Evolutionary conservation across 2,888 invertebrate genomes (phyloP), one percentile per base, ranked within the genome.

Genomic region (Hydriomena furcata): DNA sequence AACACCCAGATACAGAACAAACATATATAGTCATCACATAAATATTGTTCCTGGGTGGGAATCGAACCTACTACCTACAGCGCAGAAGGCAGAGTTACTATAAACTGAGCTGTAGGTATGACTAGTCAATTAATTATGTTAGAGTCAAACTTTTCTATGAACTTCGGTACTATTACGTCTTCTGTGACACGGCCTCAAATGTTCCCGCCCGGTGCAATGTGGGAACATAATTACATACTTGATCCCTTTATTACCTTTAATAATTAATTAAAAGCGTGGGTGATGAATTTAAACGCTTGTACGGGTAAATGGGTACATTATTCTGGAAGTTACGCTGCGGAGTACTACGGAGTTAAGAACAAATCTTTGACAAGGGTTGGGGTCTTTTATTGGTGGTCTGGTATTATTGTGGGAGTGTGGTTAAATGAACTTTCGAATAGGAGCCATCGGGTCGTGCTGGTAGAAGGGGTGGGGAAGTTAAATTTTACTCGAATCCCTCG

Each of bases 141-240:
- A n/a, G n/a, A 45, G 23, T 31, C n/a, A 27, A 34, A 34, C 17
- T 20, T 12, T 5, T 24, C 5, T 17, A 6, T n/a, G 5, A 1
- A 5, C 6, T 21, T 12, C 8, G n/a, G 2, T 34, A 10, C 17
- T 43, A 13, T 44, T 21, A 34, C 37, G 7, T 45, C 25, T 35
- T 24, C 30, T 36, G 30, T 25, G 20, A 45, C 32, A 50, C 37
- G 38, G 24, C 46, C 54, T 47, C 46, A 58, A 63, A 76, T 67
- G 71, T 65, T 67, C 67, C 73, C 70, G 60, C 61, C 60, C 69
- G 77, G 75, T 77, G 73, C 74, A 74, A 75, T 77, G 71, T 62
- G 61, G 69, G 60, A 62, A 71, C 74, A 72, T 75, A 75, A 79
- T 77, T 73, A 76, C 68, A 65, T 62, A 71, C 70, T 67, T 73